Percentiles rank a stretch among this genome's conserved stretches.
These are phyloP conservation scores for Drosophila rellima DNA, from an alignment of 2,888 invertebrate genomes.

Conservation along the genomic window DNA sequence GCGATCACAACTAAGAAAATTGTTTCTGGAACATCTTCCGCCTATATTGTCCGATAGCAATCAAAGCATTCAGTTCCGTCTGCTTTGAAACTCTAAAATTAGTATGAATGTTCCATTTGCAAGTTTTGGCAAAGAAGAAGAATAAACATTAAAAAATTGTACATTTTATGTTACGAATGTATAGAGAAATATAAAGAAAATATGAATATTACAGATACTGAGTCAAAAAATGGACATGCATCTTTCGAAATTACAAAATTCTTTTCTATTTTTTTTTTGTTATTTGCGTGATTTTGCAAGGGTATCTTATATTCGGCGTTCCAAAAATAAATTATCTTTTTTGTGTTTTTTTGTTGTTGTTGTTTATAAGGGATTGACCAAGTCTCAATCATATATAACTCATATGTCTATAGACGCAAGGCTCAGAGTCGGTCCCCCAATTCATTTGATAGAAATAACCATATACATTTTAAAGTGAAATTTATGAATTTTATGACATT, in stretches of 20 bases:
- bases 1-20: not conserved
- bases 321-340: not conserved
- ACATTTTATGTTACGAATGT: not conserved
- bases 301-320: not conserved
- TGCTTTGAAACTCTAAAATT: not conserved
- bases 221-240: too few species aligned
- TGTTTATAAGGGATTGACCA: not conserved
- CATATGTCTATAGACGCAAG: not conserved
- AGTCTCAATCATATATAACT: not conserved
- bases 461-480: slow-evolving; percentile 48
- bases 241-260: too few species aligned
- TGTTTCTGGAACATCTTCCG: not conserved
- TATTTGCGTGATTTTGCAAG: not conserved
- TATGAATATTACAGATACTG: too few species aligned
- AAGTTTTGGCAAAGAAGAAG: too few species aligned
- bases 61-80: not conserved
- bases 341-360: too few species aligned
- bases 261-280: not conserved
- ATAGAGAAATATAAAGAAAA: not conserved
- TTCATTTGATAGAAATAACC: slow-evolving; percentile 33
- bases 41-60: not conserved
- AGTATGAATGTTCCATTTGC: not conserved
- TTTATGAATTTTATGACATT: slow-evolving; percentile 68
- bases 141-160: too few species aligned
- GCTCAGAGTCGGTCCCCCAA: not conserved